Evolutionary conservation across 2,113 vertebrate genomes (phyloP), one percentile per base, ranked within the genome.

Genomic region (Chascanopsetta lugubris): DNA sequence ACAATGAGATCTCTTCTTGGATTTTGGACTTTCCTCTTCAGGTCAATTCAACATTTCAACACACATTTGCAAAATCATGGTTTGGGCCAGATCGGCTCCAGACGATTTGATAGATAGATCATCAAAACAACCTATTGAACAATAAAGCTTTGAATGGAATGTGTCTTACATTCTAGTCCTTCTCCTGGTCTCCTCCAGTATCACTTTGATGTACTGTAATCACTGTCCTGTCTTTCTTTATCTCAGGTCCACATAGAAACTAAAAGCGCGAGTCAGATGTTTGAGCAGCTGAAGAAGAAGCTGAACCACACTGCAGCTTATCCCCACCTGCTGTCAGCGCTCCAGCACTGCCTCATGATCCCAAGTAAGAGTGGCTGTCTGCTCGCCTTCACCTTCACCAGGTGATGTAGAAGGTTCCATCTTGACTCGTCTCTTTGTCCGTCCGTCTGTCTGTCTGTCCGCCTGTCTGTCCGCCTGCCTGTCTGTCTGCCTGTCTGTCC

Each of bases 291-390:
- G 77, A 94, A 92, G 89, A 97, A 92, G 87, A 95, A 91, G 42
- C 36, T 98, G 90, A 96, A 86, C 79, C 93, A 97, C 85, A 96
- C 96, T 0, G 96, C 95, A 0, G 94, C 94, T 17, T 97, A 96
- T 71, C 96, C 96, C 18, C 94, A 95, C 88, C 90, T 98, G 54
- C 86, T 98, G 27, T 98, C 96, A 1, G 91, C 94, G 34, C 93
- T 98, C 48, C 95, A 98, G 65, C 96, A 98, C 89, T 97, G 95
- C 30, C 91, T 98, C 59, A 94, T 96, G 89, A 95, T 98, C 93
- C 95, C 95, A 21, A 93, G 96, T 98, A 78, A 95, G 96, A 93
- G 38, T 8, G 6, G 0, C 25, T n/a, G 11, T 11, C 43, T 21
- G 1, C 17, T 27, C 45, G 2, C n/a, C 46, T 45, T 8, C n/a